Base-by-base conservation (phyloP, 2,797 vertebrate species). In the Cephalopachus bancanus region DNA sequence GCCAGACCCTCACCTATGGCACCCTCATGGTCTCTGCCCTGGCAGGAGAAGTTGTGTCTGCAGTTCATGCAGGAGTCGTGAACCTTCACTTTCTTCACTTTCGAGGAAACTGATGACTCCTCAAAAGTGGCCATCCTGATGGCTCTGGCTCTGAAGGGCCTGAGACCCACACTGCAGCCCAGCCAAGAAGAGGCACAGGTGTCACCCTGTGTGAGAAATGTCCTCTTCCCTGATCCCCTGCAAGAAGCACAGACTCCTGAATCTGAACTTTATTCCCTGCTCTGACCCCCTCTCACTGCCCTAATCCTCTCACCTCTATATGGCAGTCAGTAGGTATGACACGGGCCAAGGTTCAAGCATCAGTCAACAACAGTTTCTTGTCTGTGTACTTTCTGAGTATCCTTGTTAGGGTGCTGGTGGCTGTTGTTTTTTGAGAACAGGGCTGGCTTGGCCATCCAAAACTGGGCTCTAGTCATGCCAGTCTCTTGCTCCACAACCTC, bases 41-140 rank as follows among this genome's bases (percentile, higher is more conserved):
- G 97, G 97, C 97, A 98, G 55, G 97, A 98, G n/a, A 97, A 99
- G 97, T 97, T 99, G 94, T 99, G 99, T 94, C 99, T 99, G 89
- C 98, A 98, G 93, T 98, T 99, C 92, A 99, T 99, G 99, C 99
- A 98, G 97, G 99, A 99, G 97, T 37, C 3, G 99, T 99, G 90
- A 98, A 98, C 87, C 97, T 37, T 37, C 37, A 37, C 37, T 37
- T 37, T 3, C 37, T 37, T 37, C 37, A 37, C 37, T 37, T 37
- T 37, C 37, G 37, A 37, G 37, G 37, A 37, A 5, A 0, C 97
- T 99, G 24, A 88, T 94, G 97, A 93, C 72, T 7, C 95, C 92
- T 3, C 67, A 80, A 30, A 97, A 96, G 67, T 83, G 0, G 84
- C 67, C 30, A 0, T 96, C 93, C 85, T 97, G 89, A 97, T 75